Evolutionary conservation across 2,113 vertebrate genomes (phyloP), one percentile per base, ranked within the genome.

Genomic region (Scartelaos histophorus): DNA sequence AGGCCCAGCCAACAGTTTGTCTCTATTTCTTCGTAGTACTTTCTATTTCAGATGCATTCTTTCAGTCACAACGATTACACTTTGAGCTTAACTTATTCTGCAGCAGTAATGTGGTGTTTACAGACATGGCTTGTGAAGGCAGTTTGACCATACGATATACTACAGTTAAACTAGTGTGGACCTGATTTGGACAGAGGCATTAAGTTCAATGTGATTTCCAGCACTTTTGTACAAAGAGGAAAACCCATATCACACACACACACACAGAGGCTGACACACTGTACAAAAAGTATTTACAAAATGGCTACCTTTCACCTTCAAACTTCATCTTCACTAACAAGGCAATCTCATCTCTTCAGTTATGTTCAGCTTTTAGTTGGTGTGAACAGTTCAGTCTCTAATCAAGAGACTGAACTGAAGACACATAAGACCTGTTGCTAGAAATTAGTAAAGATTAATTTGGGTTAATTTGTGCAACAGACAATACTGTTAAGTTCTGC

Each of bases 231-330:
- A 74, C 58, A 21, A 80, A 29, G 62, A 86, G 2, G 72, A 66
- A 78, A 54, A 62, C 16, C 3, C 38, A 71, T 65, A 51, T 45
- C 2, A 38, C 43, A 54, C 62, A 10, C 75, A 83, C 72, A 80
- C 67, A 72, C 56, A 82, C 2, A 61, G 1, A 61, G 24, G 21
- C 65, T 13, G 22, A 80, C 70, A 82, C 67, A 72, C 54, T 15
- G 57, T 35, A 85, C 80, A 80, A 47, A 78, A 46, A 21, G 24
- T 87, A 83, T 86, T 86, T 83, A 89, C 89, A 91, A 7, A 65
- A 72, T 66, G 43, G 54, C 70, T 35, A 61, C 75, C 62, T 73
- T 49, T 74, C 35, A 46, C 57, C 49, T 46, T 54, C 47, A 68
- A 35, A 68, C 67, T 21, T 70, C 0, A 45, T 17, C 51, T 65